Base-by-base conservation (phyloP, 2,888 invertebrate genomes). In the Drosophila sordidula region DNA sequence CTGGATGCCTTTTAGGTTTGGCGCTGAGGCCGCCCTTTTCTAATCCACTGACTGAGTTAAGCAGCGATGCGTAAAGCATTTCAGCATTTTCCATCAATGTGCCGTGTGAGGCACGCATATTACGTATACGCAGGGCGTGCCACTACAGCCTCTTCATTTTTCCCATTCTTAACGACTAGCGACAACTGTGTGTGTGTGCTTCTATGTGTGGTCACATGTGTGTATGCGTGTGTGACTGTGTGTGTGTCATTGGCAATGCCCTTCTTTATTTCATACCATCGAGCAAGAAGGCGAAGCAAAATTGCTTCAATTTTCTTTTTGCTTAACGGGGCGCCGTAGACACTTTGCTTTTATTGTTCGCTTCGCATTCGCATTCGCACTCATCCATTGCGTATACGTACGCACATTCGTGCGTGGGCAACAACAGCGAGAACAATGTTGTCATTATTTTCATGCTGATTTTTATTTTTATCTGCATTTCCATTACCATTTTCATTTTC, bases 261-360 rank as follows among this genome's bases (percentile, higher is more conserved):
- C 67, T 80, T 71, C 71, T 72, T 73, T 83, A 82, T 75, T 66
- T 67, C 75, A 63, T 68, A 50, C 58, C 62, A 62, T 64, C 62
- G 66, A 64, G 70, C 66, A 49, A 59, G 47, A 59, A 57, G 58
- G 68, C 75, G 56, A 77, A 81, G 65, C 68, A 70, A 78, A 86
- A 86, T 86, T 83, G 87, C 89, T 89, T 89, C 87, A 86, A 89
- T 86, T 89, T 85, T 85, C 89, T 82, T 89, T 84, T 89, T 87
- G 82, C 73, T 87, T 89, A 85, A 85, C 85, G 77, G 79, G 73
- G 32, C 71, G 71, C 80, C 86, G 80, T 82, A 85, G 85, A 89
- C 89, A 86, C 89, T 86, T 85, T 89, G 80, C 89, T 86, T 88
- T 89, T 86, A 89, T 86, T 89, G 89, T 86, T 74, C 75, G 69